Evolutionary conservation across 2,888 invertebrate genomes (phyloP), one percentile per base, ranked within the genome.

Genomic region (Mesodorylaimus sp.): DNA sequence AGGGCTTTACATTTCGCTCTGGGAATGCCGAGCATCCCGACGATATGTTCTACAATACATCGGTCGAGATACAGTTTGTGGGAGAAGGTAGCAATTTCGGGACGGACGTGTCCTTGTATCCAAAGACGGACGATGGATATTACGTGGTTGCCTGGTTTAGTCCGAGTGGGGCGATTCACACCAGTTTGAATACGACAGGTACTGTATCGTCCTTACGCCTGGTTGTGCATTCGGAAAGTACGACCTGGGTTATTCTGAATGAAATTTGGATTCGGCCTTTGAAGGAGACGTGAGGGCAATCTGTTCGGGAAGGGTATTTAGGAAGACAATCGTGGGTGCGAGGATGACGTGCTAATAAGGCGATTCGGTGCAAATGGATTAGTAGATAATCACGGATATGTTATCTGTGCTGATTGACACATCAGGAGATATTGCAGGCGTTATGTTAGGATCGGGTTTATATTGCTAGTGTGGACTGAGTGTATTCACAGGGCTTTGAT

Each of bases 11-110:
- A 7, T 28, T 52, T n/a, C 29, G 50, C 3, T 19, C 25, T 19
- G 88, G 88, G 26, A 89, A 88, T 68, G 77, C 79, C 0, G 84
- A 87, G 60, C 88, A 89, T 70, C 79, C 81, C 0, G 80, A 80
- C 1, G 89, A 91, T 70, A 80, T 79, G 60, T 81, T 91, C 64
- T 79, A 80, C 63, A 81, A 87, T 59, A 83, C 88, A 0, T 80
- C 81, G 0, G 77, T 91, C 3, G 87, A 89, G 70, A 76, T 85
- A 3, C 67, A 80, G 48, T 78, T 41, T 23, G 45, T 43, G 19
- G 47, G 47, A n/a, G 53, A 50, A 24, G 10, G 27, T 3, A 36
- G 23, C n/a, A 44, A 3, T 3, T 24, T 36, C 23, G 42, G 23
- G 29, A n/a, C n/a, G n/a, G n/a, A n/a, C n/a, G 23, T 19, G 23